phyloP scores from a whole-genome alignment of 1,140 invertebrate genomes.

The Onthophagus taurus region DNA sequence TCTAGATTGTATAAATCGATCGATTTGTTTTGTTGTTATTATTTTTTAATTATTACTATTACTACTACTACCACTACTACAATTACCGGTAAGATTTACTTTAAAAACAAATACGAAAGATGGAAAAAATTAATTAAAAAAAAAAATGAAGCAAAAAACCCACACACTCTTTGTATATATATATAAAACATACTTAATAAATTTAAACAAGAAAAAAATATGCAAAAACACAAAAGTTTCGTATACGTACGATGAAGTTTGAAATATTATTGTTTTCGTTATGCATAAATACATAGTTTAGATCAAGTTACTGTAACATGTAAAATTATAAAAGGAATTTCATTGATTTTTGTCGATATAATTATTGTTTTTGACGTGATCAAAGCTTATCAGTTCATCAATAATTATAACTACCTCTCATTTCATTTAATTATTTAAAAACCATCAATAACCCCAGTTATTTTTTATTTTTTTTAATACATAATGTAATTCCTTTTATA shows the following conservation, averaged over 20 bases:
- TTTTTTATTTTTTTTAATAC: too few species aligned
- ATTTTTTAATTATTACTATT: conserved; percentile 12
- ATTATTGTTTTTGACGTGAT: too few species aligned
- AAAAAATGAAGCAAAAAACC: too few species aligned
- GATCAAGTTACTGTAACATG: conserved; percentile 13
- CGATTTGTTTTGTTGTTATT: conserved; percentile 13
- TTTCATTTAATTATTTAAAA: too few species aligned
- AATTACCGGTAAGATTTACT: conserved; percentile 14
- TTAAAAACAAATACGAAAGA: too few species aligned
- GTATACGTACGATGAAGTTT: conserved; percentile 38
- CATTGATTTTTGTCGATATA: too few species aligned
- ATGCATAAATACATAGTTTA: conserved; percentile 18
- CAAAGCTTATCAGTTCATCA: too few species aligned
- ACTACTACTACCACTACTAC: too few species aligned
- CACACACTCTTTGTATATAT: conserved; percentile 15
- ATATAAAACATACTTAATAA: conserved; percentile 1
- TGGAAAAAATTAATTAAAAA: too few species aligned
- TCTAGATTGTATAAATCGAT: neutral
- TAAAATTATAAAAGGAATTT: conserved; percentile 3
- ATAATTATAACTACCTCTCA: too few species aligned
- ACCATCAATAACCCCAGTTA: too few species aligned
- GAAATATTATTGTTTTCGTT: conserved; percentile 35
- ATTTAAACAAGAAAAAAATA: neutral
- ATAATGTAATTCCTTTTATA: too few species aligned
- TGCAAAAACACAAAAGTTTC: conserved; percentile 18